Evolutionary conservation across 2,888 invertebrate genomes (phyloP).

Genomic region (Desoria tigrina): DNA sequence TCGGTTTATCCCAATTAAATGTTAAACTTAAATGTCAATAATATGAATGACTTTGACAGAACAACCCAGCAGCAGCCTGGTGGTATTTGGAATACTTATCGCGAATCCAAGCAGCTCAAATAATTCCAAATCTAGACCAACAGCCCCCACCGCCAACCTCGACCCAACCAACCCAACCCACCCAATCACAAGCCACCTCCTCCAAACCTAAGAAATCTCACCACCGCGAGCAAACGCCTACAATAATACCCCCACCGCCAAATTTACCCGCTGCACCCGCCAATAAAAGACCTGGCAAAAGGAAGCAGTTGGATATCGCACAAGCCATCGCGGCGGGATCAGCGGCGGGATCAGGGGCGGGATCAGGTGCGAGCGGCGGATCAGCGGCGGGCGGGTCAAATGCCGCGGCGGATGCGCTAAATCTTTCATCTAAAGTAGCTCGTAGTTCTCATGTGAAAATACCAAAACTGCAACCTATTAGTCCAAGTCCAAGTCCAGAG

Average conservation of each 20-base stretch:
- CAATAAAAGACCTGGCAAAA: background rate
- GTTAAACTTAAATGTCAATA: too few relatives aligned
- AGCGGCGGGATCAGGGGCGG: background rate
- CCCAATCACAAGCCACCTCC: background rate
- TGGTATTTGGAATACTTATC: slow-evolving; percentile 47
- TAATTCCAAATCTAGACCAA: slow-evolving; percentile 10
- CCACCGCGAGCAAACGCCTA: slow-evolving; percentile 1
- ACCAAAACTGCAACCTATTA: background rate
- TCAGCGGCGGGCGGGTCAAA: background rate
- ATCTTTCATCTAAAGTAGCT: background rate
- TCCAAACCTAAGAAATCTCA: slow-evolving; percentile 12
- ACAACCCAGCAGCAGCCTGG: slow-evolving; percentile 46
- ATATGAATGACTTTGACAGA: background rate
- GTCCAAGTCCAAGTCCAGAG: background rate
- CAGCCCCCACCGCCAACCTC: slow-evolving; percentile 17
- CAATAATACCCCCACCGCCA: background rate
- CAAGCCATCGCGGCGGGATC: background rate
- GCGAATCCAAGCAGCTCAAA: slow-evolving; percentile 43
- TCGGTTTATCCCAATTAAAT: too few relatives aligned
- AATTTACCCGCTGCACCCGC: background rate
- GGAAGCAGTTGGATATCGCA: background rate
- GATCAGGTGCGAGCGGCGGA: slow-evolving; percentile 1
- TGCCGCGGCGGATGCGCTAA: slow-evolving; percentile 6
- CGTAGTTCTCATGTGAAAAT: background rate
- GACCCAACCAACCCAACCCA: slow-evolving; percentile 13